Evolutionary conservation across 2,888 invertebrate genomes (phyloP).

Genomic region (Orthosia cruda): DNA sequence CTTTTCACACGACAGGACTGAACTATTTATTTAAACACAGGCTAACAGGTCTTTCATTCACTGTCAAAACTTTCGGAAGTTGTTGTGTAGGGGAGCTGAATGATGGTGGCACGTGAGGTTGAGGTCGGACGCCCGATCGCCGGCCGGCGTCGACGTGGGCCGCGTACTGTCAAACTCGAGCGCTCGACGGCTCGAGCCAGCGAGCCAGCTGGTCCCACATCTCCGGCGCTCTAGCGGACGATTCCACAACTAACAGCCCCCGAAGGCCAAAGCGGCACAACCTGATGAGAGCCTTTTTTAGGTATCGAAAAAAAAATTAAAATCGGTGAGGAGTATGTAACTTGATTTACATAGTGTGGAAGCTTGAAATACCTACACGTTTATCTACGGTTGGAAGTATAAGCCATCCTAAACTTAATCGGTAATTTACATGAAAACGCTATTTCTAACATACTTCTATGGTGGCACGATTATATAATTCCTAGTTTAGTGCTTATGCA

Average conservation of each 20-base stretch:
- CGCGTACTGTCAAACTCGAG: conserved; percentile 87
- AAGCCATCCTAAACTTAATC: background rate
- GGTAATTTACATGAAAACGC: background rate
- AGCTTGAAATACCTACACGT: background rate
- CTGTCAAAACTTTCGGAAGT: conserved; percentile 79
- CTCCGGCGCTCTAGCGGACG: conserved; percentile 87
- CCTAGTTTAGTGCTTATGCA: conserved; percentile 10
- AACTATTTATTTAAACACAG: conserved; percentile 78
- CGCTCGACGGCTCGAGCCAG: conserved; percentile 82
- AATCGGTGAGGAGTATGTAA: background rate
- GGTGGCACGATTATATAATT: conserved; percentile 5
- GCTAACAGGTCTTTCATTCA: conserved; percentile 65
- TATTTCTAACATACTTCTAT: background rate
- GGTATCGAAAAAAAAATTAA: background rate
- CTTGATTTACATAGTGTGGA: background rate
- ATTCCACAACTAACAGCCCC: conserved; percentile 85
- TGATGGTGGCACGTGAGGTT: conserved; percentile 84
- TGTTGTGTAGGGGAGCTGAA: conserved; percentile 81
- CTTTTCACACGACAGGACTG: conserved; percentile 82
- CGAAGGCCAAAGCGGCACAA: conserved; percentile 74
- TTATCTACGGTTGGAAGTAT: background rate
- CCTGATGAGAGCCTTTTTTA: conserved; percentile 31
- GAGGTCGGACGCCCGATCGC: conserved; percentile 79
- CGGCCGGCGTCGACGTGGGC: conserved; percentile 82
- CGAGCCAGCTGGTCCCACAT: conserved; percentile 87